Percentiles rank a stretch among this genome's conserved stretches.
These are phyloP conservation scores for Coronaproctus castanopsis DNA, from an alignment of 2,888 invertebrate species.

Conservation along the genomic window DNA sequence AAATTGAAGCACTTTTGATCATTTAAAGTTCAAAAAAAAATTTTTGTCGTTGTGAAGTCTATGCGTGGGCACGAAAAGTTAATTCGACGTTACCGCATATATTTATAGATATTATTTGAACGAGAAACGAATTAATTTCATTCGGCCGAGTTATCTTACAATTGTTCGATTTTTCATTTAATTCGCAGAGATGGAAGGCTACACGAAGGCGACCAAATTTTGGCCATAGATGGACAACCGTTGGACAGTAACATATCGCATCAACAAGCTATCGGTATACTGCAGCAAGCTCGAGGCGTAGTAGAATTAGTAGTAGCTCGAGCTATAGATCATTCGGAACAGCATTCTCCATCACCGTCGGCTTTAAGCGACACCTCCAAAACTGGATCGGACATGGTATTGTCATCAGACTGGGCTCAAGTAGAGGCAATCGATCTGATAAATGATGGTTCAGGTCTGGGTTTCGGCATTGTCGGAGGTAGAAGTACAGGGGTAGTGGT, in stretches of 20 bases:
- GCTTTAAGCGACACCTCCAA: constrained; percentile 34
- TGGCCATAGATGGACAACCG: constrained; percentile 62
- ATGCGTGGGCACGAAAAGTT: too few relatives aligned
- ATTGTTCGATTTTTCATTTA: too few relatives aligned
- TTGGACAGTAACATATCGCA: constrained; percentile 61
- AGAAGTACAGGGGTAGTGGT: constrained; percentile 98
- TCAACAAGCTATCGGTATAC: constrained; percentile 54
- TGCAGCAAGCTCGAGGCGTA: constrained; percentile 52
- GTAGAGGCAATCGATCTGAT: constrained; percentile 94
- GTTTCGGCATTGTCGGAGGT: constrained; percentile 96
- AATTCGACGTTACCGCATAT: too few relatives aligned
- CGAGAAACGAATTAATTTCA: too few relatives aligned
- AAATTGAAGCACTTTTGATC: too few relatives aligned
- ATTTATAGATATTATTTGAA: too few relatives aligned
- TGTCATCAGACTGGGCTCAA: constrained; percentile 86
- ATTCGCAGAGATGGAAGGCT: constrained; percentile 40
- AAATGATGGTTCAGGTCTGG: constrained; percentile 93
- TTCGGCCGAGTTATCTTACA: too few relatives aligned
- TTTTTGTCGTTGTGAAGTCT: too few relatives aligned
- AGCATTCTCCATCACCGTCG: constrained; percentile 33
- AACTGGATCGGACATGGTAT: constrained; percentile 45
- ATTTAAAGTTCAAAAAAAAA: too few relatives aligned
- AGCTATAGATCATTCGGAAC: constrained; percentile 24
- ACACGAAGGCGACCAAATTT: constrained; percentile 60
- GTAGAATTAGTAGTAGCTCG: constrained; percentile 42